Conservation (phyloP, 1,140 invertebrate species). For the Drosophila mojavensis region DNA sequence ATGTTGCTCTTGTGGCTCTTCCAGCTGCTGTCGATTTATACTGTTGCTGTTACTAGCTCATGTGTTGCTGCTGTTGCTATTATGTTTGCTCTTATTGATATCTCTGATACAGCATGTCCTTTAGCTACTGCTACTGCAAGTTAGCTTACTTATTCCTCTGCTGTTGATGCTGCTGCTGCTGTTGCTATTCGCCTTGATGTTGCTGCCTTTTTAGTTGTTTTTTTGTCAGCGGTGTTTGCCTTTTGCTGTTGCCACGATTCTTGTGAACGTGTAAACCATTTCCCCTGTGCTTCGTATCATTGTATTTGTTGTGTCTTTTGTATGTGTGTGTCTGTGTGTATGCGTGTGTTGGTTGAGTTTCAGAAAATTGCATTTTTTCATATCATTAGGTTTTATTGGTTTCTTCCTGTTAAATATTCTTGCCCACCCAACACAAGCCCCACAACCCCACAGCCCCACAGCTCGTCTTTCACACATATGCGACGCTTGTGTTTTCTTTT, state of each 20-base stretch:
- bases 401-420: conserved; percentile 83
- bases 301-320: conserved; percentile 21
- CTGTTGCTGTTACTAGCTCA: too few species aligned
- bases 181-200: neutral
- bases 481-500: conserved; percentile 36
- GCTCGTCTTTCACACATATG: conserved; percentile 22
- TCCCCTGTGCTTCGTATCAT: conserved; percentile 6
- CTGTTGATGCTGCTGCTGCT: neutral
- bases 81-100: too few species aligned
- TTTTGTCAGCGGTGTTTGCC: neutral
- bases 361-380: conserved; percentile 83
- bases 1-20: too few species aligned
- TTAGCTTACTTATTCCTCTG: too few species aligned
- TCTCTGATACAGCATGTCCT: too few species aligned
- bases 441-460: neutral
- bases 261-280: conserved; percentile 24
- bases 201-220: neutral
- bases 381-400: conserved; percentile 84
- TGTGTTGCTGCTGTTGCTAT: too few species aligned
- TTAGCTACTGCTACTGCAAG: too few species aligned
- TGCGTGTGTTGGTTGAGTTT: conserved; percentile 61
- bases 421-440: conserved; percentile 9
- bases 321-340: conserved; percentile 14
- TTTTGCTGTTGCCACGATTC: neutral
- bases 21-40: too few species aligned